Evolutionary conservation across 1,140 invertebrate genomes (phyloP), one percentile per base, ranked within the genome.

Genomic region (Drosophila malerkotliana): DNA sequence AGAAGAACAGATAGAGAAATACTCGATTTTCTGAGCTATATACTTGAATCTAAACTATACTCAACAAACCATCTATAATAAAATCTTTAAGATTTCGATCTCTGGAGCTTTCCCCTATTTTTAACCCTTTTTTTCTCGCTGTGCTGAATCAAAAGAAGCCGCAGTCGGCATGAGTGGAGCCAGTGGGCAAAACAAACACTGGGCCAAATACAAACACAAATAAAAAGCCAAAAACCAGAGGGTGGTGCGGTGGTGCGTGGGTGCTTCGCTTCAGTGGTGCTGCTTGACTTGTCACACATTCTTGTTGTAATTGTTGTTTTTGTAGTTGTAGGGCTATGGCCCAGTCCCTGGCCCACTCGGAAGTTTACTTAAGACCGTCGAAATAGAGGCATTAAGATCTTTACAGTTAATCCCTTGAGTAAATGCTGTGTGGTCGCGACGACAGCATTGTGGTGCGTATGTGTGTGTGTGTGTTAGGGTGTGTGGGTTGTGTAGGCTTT

Each of bases 341-440:
- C 21, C 14, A 34, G 66, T 44, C 26, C 32, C 26, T 39, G 24
- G 37, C 54, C 64, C 32, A 44, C 54, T 58, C 63, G 83, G 81
- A 85, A 90, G 79, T 87, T 85, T 87, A 90, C 87, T 90, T 90
- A 90, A 90, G 80, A 88, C 87, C 82, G 79, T 79, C 79, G 87
- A 90, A 90, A 90, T 90, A 90, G 85, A 90, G 81, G 87, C 87
- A 90, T 90, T 90, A 90, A 90, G 87, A 90, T 90, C 87, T 90
- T 85, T 90, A 77, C 71, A 90, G 87, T 85, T 90, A 90, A 90
- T 90, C 87, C 87, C 87, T 60, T 90, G 85, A 87, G 87, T 79
- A 90, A 90, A 90, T 85, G 83, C 87, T 79, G 61, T 87, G 75
- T 54, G 75, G 75, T 77, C 74, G 75, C 75, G 75, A 53, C 49